Percentiles rank a stretch among this genome's conserved stretches.
phyloP scores from a whole-genome alignment of 1,140 invertebrate genomes.

The Euura lappo region DNA sequence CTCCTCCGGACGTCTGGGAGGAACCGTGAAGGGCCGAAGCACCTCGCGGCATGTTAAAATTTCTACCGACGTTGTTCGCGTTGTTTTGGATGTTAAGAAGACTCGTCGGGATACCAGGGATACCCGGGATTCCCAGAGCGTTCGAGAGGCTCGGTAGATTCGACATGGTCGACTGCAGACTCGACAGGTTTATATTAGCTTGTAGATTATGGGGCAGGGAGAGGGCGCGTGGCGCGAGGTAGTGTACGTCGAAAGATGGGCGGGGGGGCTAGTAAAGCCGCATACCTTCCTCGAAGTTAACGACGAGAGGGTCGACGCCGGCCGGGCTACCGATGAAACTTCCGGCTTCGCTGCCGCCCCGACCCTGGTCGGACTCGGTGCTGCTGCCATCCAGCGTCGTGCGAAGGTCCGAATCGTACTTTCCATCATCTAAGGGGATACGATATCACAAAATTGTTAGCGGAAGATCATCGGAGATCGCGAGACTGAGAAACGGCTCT shows the following conservation, averaged over 20 bases:
- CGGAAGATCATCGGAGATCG: background rate
- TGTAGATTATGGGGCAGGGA: slow-evolving; percentile 53
- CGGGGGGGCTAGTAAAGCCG: slow-evolving; percentile 70
- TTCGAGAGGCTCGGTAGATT: slow-evolving; percentile 38
- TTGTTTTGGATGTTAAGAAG: slow-evolving; percentile 35
- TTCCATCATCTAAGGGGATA: slow-evolving; percentile 45
- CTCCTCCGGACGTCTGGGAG: background rate
- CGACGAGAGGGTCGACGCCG: slow-evolving; percentile 69
- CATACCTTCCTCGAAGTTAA: slow-evolving; percentile 82
- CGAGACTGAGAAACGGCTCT: background rate
- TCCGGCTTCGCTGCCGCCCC: slow-evolving; percentile 55
- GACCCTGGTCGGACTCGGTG: slow-evolving; percentile 54
- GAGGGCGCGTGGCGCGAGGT: slow-evolving; percentile 56
- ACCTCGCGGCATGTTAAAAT: slow-evolving; percentile 38
- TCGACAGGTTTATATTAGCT: slow-evolving; percentile 50
- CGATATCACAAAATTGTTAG: slow-evolving; percentile 8
- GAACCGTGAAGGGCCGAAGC: background rate
- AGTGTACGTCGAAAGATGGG: slow-evolving; percentile 59
- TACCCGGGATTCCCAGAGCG: slow-evolving; percentile 29
- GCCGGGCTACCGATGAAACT: slow-evolving; percentile 58
- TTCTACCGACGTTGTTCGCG: slow-evolving; percentile 34
- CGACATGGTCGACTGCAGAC: slow-evolving; percentile 34
- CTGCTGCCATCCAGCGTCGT: slow-evolving; percentile 39
- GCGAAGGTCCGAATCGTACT: slow-evolving; percentile 35
- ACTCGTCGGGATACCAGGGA: background rate